Evolutionary conservation across 2,113 vertebrate genomes (phyloP), one percentile per base, ranked within the genome.

Genomic region (Edolisoma coerulescens): DNA sequence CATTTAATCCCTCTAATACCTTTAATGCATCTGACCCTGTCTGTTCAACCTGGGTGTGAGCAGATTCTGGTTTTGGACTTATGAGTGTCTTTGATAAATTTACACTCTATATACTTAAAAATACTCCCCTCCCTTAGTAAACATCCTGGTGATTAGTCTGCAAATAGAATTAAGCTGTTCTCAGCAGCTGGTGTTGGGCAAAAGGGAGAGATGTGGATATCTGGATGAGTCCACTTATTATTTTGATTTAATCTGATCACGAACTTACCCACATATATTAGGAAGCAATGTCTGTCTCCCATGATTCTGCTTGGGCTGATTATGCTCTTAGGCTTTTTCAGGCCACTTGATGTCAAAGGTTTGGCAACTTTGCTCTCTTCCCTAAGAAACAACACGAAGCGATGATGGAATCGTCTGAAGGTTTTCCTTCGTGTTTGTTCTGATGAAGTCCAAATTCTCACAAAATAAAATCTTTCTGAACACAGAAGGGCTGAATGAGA

Each of bases 1-100:
- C 56, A 93, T 89, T 94, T 97, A 95, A 97, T 97, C 76, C 74
- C 84, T 71, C 69, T 95, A 89, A 95, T 90, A 90, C 78, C 28
- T 70, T 90, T 91, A 93, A 94, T 91, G 42, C 35, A 76, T 56
- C 71, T 87, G 75, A 96, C 86, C 86, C 89, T 90, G 27, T 59
- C 74, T 78, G 26, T 77, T 94, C 89, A 95, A 45, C 49, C 50
- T 64, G 56, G 18, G 39, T 73, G 85, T 64, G 76, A 83, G 50
- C 63, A 91, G 60, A 92, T 88, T 96, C 63, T 75, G 22, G 21
- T 68, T 95, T 95, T 60, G 54, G 57, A 73, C 24, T 94, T 83
- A 63, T 4, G 10, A 37, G 28, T 50, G 24, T 70, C 79, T 93
- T 68, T 47, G 53, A 92, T 54, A 89, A 92, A 95, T 95, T 95